Evolutionary conservation across 1,140 invertebrate species (phyloP), one percentile per base, ranked within the genome.

Genomic region (Drosophila saltans): DNA sequence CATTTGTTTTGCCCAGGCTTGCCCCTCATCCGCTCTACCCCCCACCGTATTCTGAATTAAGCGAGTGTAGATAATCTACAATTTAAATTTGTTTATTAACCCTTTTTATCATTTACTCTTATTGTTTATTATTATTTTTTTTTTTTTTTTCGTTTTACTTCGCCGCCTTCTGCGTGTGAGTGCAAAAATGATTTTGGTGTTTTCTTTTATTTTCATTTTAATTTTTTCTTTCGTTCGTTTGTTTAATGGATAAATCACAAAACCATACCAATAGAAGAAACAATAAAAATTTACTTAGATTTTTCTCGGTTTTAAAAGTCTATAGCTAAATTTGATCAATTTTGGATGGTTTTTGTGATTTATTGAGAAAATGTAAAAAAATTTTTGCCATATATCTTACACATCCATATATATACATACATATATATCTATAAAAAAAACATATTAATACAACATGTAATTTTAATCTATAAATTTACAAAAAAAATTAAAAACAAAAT

Each of bases 231-330:
- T 48, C 21, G 11, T 48, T 41, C 10, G 6, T 43, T 11, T 40
- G 9, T 40, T 40, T 16, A 43, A 52, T 52, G 45, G 21, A 59
- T 39, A 59, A 40, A 40, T 59, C 57, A 59, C 57, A 59, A 59
- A 30, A 62, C 26, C 2, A 52, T 26, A 52, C 21, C 21, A 52
- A 5, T 26, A 52, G 24, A 63, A 60, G 45, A 73, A 75, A 81
- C 82, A 80, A 73, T 26, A 52, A 26, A 78, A 80, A 84, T 91
- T 91, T 91, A 78, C 90, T 75, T 91, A 91, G 90, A 81, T 88
- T 91, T 91, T 91, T 90, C 85, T 85, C 72, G 81, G 30, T 56
- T 52, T 52, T 83, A 91, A 91, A 91, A 91, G 85, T 86, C 90
- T 91, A 90, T 90, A 62, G 78, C 81, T 91, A 91, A 91, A 91